phyloP scores from a whole-genome alignment of 2,888 invertebrate species.

The Campoplex capitator region DNA sequence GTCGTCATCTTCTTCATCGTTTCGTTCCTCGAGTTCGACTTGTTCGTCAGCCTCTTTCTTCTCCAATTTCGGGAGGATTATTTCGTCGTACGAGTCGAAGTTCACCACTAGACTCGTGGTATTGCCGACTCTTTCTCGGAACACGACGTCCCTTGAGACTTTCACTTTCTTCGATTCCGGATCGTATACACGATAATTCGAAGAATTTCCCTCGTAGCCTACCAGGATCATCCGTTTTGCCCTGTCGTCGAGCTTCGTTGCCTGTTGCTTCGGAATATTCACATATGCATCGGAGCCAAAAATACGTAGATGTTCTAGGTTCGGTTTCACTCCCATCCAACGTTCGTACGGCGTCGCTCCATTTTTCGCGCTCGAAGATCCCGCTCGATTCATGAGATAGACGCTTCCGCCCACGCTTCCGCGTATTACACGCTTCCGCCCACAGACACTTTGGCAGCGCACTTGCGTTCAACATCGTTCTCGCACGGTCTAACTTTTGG shows the following conservation, averaged over 20 bases:
- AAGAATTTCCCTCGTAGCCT: conserved; percentile 5
- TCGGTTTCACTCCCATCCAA: conserved; percentile 14
- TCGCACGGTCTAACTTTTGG: too few species aligned
- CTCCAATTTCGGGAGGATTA: too few species aligned
- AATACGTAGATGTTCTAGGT: background rate
- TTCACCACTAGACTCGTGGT: too few species aligned
- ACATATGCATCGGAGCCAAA: conserved; percentile 2
- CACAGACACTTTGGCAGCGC: conserved; percentile 53
- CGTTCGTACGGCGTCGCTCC: conserved; percentile 13
- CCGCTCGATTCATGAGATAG: conserved; percentile 51
- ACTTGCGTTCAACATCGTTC: conserved; percentile 22
- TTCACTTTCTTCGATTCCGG: background rate
- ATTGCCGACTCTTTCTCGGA: background rate
- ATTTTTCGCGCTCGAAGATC: background rate
- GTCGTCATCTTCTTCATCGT: background rate
- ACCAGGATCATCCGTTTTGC: conserved; percentile 14
- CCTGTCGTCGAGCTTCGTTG: conserved; percentile 1
- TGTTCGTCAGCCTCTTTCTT: background rate
- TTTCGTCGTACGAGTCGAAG: too few species aligned
- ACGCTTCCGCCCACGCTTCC: too few species aligned
- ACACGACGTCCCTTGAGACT: background rate
- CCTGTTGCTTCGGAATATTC: conserved; percentile 9
- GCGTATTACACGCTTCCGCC: conserved; percentile 66
- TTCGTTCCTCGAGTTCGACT: background rate
- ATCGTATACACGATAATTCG: conserved; percentile 23